Evolutionary conservation across 2,888 invertebrate species (phyloP), one percentile per base, ranked within the genome.

Genomic region (Isotomurus palustris): DNA sequence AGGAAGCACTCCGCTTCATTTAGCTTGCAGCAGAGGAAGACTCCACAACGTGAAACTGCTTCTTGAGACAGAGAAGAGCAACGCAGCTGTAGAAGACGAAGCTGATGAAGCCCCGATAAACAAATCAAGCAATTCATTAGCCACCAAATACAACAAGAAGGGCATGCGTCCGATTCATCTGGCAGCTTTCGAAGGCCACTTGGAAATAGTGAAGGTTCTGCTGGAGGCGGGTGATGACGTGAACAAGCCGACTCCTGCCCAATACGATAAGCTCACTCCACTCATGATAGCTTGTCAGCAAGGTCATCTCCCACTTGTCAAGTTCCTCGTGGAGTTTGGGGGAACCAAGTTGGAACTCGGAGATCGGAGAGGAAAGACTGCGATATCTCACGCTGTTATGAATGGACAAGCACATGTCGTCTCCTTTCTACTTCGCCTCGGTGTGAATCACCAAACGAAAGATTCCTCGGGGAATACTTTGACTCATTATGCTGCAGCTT

Each of bases 401-500:
- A 78, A 78, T 66, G 80, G 80, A 3, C 77, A 79, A 62, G 73
- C 77, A 1, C 74, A 77, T 58, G 72, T 79, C 36, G 76, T 75
- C 2, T 77, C 78, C 0, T 78, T 75, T 71, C 70, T 79, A 45
- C 72, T 79, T 19, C 69, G 74, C 28, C 69, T 76, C 38, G 79
- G 79, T 10, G 75, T 76, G 2, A 75, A 78, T 68, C 75, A 77
- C 2, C 73, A 77, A 60, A 69, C 72, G 5, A 72, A 72, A 0
- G 81, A 81, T 67, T 75, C 76, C 25, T 80, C 79, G 8, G 79
- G 78, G 29, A 81, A 80, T 71, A 74, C 78, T 1, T 68, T 77
- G 2, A 73, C 78, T 2, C 80, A 80, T 71, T 80, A 80, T 71
- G 79, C 80, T 2, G 76, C 77, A 45, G 79, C 79, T 0, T 81